Base-by-base conservation (phyloP, 92 coral and sea anemone genomes). In the Scolanthus callimorphus region DNA sequence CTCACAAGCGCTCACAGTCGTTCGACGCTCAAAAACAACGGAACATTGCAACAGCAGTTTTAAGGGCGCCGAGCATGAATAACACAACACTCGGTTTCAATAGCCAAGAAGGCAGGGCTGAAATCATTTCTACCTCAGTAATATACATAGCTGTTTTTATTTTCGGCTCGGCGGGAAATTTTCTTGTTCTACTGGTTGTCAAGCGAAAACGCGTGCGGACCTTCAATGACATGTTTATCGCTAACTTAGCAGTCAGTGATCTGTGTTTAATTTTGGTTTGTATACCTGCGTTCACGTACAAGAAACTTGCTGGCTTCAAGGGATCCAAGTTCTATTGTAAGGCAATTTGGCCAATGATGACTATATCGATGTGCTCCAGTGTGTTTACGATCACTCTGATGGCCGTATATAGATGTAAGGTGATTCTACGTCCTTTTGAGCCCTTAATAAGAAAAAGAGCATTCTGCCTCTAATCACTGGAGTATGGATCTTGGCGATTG, bases 271-370 rank as follows among this genome's bases (percentile, higher is more conserved):
- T 80, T n/a, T n/a, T 80, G 2, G 72, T 80, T 25, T 80, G 81
- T 25, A 67, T 80, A 2, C 86, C 86, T 3, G 56, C 68, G 10
- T 58, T 73, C 19, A 73, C 78, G 6, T 67, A 80, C 57, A 71
- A 60, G 24, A 60, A 73, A 43, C 72, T 80, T 3, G 55, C 63
- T 47, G 77, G 64, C 2, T 73, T 31, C n/a, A 71, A 54, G 1
- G 81, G 81, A 0, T 80, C 86, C 24, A 59, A 31, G 62, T 72
- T 73, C 52, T 80, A 66, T 45, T 80, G 86, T 48, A 80, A 80
- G 53, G 72, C 65, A 10, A 72, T 80, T 19, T 80, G 86, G 86
- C 81, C 86, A 22, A 61, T 80, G 72, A 63, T 80, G 1, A 80
- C 86, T 1, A 71, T 80, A 4, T 80, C 86, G 10, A 49, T 65